Base-by-base conservation (phyloP, 2,113 vertebrate genomes). In the Salvelinus namaycush region DNA sequence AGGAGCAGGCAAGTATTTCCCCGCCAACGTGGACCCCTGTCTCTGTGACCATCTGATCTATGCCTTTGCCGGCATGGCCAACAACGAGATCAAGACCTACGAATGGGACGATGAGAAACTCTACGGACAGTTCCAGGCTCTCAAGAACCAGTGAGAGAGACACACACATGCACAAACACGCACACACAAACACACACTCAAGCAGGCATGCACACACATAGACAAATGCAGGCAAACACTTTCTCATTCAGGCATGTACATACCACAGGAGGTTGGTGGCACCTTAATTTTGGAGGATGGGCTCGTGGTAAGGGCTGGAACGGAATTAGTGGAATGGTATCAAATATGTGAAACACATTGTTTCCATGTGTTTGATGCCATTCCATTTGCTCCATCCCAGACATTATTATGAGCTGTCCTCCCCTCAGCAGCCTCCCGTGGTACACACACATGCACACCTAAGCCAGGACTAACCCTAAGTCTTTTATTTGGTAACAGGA, bases 41-140 rank as follows among this genome's bases (percentile, higher is more conserved):
- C 90, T 94, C 77, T 93, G 89, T 89, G 93, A 91, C 84, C 90
- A 91, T 73, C 81, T 93, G 71, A 85, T 93, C 68, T 92, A 92
- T 5, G 88, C 92, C 83, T 93, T 94, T 22, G 88, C 88, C 51
- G 87, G 87, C 69, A 92, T 92, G 88, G 87, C 83, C 62, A 77
- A 81, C 79, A 92, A 93, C 70, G 77, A 86, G 83, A 87, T 93
- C 75, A 83, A 77, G 59, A 88, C 90, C 59, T 87, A 78, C 1
- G 85, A 92, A 79, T 90, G 87, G 90, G 85, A 93, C 16, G 92
- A 93, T 73, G 87, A 81, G 70, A 87, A 90, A 62, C 84, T 93
- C 74, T 94, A 92, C 2, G 82, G 78, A 73, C 34, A 91, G 83
- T 93, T 92, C 80, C 85, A 90, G 76, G 85, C 79, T 78, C 84